These are phyloP conservation scores for Diaphora mendica DNA, from an alignment of 2,888 invertebrate genomes.

Conservation along the genomic window DNA sequence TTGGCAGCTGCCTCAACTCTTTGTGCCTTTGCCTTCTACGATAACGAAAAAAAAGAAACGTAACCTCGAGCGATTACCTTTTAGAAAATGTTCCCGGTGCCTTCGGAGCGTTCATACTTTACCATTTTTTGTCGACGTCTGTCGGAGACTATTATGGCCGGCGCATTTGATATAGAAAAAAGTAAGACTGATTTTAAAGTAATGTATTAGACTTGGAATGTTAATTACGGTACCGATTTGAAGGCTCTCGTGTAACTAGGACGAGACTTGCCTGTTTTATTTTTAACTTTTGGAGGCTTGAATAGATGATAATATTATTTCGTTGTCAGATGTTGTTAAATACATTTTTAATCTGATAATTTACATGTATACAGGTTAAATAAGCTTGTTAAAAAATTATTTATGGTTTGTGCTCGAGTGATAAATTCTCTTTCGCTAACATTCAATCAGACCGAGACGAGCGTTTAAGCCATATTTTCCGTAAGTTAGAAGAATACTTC, in stretches of 20 bases:
- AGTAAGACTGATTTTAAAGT: slow-evolving; percentile 57
- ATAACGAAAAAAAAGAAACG: slow-evolving; percentile 68
- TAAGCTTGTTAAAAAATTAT: neutral
- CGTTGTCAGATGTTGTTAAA: neutral
- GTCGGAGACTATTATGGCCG: slow-evolving; percentile 72
- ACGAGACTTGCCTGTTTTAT: slow-evolving; percentile 10
- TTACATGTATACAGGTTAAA: neutral
- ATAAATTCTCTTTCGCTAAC: neutral
- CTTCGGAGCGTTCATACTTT: slow-evolving; percentile 64
- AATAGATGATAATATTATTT: slow-evolving; percentile 5
- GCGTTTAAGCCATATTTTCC: neutral
- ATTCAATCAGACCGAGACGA: neutral
- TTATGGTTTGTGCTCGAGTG: neutral
- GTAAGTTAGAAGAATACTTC: neutral
- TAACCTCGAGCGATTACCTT: slow-evolving; percentile 76
- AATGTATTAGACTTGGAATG: slow-evolving; percentile 60
- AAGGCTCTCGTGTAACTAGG: slow-evolving; percentile 26
- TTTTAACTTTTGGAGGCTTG: slow-evolving; percentile 4
- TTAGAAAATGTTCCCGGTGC: slow-evolving; percentile 72
- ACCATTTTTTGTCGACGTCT: slow-evolving; percentile 65
- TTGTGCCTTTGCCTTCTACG: slow-evolving; percentile 73
- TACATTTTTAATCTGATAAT: neutral
- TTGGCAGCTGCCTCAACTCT: slow-evolving; percentile 77
- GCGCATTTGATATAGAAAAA: slow-evolving; percentile 75
- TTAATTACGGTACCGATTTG: slow-evolving; percentile 52